A percentile compares a stretch with the other conserved stretches of the same genome.
Conservation (phyloP, 2,113 vertebrate species). For the Ceuthmochares aereus region DNA sequence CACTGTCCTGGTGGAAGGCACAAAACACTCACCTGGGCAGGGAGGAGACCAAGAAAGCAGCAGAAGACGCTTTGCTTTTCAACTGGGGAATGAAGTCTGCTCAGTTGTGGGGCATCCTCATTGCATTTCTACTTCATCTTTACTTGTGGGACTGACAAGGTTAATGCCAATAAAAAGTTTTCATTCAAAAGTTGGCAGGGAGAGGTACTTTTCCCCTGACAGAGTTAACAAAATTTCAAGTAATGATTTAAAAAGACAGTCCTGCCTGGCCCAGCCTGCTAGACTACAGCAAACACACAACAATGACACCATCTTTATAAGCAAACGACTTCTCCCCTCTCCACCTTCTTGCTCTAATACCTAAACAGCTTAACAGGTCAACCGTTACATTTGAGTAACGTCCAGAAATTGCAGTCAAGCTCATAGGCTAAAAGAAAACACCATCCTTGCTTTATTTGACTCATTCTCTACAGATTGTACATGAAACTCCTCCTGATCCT, state of each 20-base stretch:
- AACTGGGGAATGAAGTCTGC: background rate
- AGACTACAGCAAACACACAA: background rate
- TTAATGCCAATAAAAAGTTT: conserved; percentile 1
- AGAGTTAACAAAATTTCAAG: conserved; percentile 22
- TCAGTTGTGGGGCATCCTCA: background rate
- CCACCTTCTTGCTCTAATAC: background rate
- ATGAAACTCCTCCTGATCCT: background rate
- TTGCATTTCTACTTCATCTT: background rate
- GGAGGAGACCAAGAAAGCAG: background rate
- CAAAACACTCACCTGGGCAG: background rate
- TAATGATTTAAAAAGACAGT: conserved; percentile 7
- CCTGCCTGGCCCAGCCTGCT: conserved; percentile 1
- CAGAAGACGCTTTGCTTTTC: background rate
- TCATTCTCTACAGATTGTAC: background rate
- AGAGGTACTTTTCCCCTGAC: background rate
- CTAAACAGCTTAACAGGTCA: background rate
- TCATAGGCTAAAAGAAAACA: background rate
- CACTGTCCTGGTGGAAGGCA: background rate
- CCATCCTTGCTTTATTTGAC: background rate
- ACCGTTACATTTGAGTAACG: background rate
- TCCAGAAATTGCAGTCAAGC: background rate
- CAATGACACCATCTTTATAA: background rate
- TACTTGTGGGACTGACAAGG: background rate
- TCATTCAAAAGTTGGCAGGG: background rate
- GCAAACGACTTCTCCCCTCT: background rate